Percentiles rank a stretch among this genome's conserved stretches.
phyloP scores from a whole-genome alignment of 2,888 invertebrate species.

The Tupiocoris notatus region DNA sequence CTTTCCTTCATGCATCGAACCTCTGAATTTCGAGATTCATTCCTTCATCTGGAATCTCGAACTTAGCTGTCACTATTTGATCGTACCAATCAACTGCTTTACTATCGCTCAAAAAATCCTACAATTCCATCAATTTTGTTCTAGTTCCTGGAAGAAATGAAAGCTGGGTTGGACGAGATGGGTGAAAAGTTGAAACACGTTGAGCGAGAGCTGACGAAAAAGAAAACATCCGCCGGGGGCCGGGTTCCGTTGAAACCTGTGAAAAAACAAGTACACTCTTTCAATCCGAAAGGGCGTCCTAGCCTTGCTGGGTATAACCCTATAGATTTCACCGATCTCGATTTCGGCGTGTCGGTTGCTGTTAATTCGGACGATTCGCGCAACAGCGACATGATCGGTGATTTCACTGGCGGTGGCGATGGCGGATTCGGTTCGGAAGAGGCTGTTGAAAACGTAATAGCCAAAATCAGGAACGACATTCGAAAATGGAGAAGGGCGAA shows the following conservation, averaged over 20 bases:
- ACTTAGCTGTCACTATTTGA: too few species aligned
- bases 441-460: conserved; percentile 22
- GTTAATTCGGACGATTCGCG: neutral
- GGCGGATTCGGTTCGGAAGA: neutral
- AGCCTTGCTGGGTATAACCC: conserved; percentile 4
- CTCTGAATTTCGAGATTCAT: too few species aligned
- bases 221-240: neutral
- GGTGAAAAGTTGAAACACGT: conserved; percentile 33
- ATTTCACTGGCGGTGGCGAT: neutral
- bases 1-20: neutral
- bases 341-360: conserved; percentile 1
- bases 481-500: conserved; percentile 25
- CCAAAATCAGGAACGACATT: conserved; percentile 32
- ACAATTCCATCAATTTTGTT: neutral
- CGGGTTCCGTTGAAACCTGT: neutral
- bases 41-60: too few species aligned
- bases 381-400: neutral
- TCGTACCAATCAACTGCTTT: too few species aligned
- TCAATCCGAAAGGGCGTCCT: neutral
- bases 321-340: conserved; percentile 30
- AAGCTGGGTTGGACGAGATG: conserved; percentile 23
- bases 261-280: neutral
- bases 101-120: too few species aligned
- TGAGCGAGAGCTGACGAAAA: conserved; percentile 20
- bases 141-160: conserved; percentile 33